A percentile compares a stretch with the other conserved stretches of the same genome.
Conservation (phyloP, 2,113 vertebrate species). For the Tychaedon coryphoeus region DNA sequence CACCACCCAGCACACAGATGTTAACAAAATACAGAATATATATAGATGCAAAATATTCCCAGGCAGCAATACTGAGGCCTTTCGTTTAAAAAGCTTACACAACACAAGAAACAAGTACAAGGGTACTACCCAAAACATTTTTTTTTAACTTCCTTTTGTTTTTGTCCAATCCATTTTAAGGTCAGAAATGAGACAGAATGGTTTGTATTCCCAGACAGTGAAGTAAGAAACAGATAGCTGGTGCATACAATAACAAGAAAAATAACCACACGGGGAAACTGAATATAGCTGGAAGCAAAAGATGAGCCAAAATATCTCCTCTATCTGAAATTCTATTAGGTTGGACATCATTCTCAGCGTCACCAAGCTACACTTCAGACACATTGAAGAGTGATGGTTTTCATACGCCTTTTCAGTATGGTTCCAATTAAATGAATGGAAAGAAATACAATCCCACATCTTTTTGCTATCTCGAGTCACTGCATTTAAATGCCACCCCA, state of each 20-base stretch:
- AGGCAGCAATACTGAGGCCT: not conserved
- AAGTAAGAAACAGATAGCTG: slow-evolving; percentile 57
- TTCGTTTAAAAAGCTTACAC: not conserved
- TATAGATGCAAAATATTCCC: not conserved
- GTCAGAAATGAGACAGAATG: slow-evolving; percentile 41
- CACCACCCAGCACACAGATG: not conserved
- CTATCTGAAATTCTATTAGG: slow-evolving; percentile 38
- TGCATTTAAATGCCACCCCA: slow-evolving; percentile 17
- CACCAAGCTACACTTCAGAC: not conserved
- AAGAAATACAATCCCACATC: slow-evolving; percentile 53
- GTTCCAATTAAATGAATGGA: slow-evolving; percentile 51
- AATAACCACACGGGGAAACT: slow-evolving; percentile 25
- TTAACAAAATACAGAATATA: not conserved
- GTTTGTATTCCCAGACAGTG: slow-evolving; percentile 47
- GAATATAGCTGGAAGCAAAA: slow-evolving; percentile 13
- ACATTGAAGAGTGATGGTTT: slow-evolving; percentile 11
- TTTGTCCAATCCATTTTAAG: slow-evolving; percentile 22
- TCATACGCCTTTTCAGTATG: slow-evolving; percentile 28
- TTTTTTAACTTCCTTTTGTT: not conserved
- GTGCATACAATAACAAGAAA: slow-evolving; percentile 26
- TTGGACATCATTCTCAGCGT: not conserved
- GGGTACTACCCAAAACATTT: not conserved
- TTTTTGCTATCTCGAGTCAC: slow-evolving; percentile 19
- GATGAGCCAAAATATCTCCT: slow-evolving; percentile 45
- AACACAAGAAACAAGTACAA: not conserved